Percentiles rank a stretch among this genome's conserved stretches.
phyloP scores from a whole-genome alignment of 2,797 vertebrate species.

The Tokudaia tokunoshimensis region DNA sequence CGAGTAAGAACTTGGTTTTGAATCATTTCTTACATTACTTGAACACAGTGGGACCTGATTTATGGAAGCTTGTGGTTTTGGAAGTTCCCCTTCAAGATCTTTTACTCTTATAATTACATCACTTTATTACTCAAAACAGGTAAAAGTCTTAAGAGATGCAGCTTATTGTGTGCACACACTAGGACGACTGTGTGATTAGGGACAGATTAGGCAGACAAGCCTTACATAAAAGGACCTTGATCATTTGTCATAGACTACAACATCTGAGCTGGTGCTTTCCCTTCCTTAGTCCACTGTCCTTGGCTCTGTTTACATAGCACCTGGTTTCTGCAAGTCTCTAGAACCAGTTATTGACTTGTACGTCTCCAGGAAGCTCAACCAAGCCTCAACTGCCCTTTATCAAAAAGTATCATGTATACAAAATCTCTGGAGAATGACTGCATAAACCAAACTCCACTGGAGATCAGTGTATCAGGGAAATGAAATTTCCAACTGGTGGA shows the following conservation, averaged over 20 bases:
- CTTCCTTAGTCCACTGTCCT: neutral
- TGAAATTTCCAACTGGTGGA: slow-evolving; percentile 76
- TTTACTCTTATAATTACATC: slow-evolving; percentile 12
- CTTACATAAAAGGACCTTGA: neutral
- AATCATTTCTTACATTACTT: neutral
- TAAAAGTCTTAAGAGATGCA: neutral
- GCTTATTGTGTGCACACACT: neutral
- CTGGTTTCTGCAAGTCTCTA: slow-evolving; percentile 20
- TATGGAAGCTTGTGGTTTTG: neutral
- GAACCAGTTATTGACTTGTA: slow-evolving; percentile 39
- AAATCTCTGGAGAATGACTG: slow-evolving; percentile 48
- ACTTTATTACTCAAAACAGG: neutral
- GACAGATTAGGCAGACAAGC: neutral
- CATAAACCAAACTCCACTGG: slow-evolving; percentile 44
- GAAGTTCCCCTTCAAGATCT: neutral
- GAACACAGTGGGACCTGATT: neutral
- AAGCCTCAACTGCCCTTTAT: slow-evolving; percentile 44
- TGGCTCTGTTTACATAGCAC: neutral
- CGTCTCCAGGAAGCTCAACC: slow-evolving; percentile 11
- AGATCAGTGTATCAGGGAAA: slow-evolving; percentile 56
- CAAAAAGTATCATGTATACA: neutral
- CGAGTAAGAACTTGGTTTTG: neutral
- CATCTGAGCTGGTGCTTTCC: neutral
- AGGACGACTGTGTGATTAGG: neutral
- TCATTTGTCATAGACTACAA: neutral